A percentile compares a stretch with the other conserved stretches of the same genome.
Conservation (phyloP, 2,113 vertebrate species). For the Hylia prasina region DNA sequence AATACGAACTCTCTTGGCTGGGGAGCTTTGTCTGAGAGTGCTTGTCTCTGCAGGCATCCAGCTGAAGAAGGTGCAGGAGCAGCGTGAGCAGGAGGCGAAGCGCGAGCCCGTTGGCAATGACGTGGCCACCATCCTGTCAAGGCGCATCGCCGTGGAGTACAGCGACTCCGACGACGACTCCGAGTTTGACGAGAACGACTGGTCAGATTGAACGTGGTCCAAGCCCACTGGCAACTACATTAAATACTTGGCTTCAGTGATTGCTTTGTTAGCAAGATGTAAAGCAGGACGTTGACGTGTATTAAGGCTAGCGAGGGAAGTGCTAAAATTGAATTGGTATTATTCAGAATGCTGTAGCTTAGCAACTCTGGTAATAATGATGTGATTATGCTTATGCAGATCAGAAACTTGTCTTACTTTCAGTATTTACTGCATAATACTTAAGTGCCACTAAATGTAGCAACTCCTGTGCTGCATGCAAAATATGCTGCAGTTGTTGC, state of each 20-base stretch:
- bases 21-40: not conserved
- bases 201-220: constrained; percentile 84
- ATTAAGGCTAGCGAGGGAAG: not conserved
- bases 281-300: not conserved
- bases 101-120: constrained; percentile 92
- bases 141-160: constrained; percentile 96
- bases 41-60: constrained; percentile 83
- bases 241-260: not conserved
- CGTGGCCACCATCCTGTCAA: constrained; percentile 93
- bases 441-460: constrained; percentile 76
- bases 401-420: constrained; percentile 66
- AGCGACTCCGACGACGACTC: constrained; percentile 96
- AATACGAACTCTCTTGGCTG: not conserved
- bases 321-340: constrained; percentile 9
- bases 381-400: constrained; percentile 68
- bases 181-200: constrained; percentile 93
- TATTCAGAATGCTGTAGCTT: constrained; percentile 63
- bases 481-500: constrained; percentile 60
- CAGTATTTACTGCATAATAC: constrained; percentile 73
- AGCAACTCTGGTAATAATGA: constrained; percentile 67
- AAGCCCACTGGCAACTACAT: not conserved
- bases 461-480: constrained; percentile 52
- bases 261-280: not conserved
- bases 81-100: constrained; percentile 95
- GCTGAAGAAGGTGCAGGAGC: constrained; percentile 98